Base-by-base conservation (phyloP, 2,888 invertebrate genomes). In the Timandra comae region DNA sequence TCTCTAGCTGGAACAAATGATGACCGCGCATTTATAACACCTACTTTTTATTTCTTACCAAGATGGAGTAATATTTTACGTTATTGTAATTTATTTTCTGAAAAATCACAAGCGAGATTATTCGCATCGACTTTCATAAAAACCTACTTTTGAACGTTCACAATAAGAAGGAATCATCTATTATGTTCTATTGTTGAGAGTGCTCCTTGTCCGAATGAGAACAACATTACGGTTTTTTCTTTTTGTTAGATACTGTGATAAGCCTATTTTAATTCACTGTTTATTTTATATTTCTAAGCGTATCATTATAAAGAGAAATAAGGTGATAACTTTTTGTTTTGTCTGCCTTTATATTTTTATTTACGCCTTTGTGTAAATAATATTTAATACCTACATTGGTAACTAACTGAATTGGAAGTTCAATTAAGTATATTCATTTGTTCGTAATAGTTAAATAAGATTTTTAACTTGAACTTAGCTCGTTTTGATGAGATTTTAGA, bases 151-250 rank as follows among this genome's bases (percentile, higher is more conserved):
- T 59, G 54, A 49, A 46, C 53, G 57, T 56, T 58, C 60, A 67
- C 64, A 67, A 67, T 65, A 62, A 60, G 52, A 54, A 49, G 46
- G 59, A 62, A 66, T 66, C 63, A 66, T 69, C 62, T 65, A 71
- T 72, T 68, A 70, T 57, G 57, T 44, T 49, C 66, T 57, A 58
- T 71, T 71, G 67, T 70, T 56, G 49, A 36, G 51, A 52, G 47
- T 46, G 47, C 51, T 55, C 38, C 43, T 35, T 43, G 53, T 48
- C 34, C 40, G 37, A 39, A 42, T 29, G 45, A 45, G 30, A 52
- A 50, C 42, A 51, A 46, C 50, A 46, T 54, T 52, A 38, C 35
- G 44, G 41, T 50, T 49, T n/a, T 50, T 45, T 56, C 54, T 59
- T 50, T 56, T 55, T 53, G 47, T 51, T 38, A 35, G 46, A 36